phyloP scores from a whole-genome alignment of 2,888 invertebrate genomes.

The Cordilura impudica region DNA sequence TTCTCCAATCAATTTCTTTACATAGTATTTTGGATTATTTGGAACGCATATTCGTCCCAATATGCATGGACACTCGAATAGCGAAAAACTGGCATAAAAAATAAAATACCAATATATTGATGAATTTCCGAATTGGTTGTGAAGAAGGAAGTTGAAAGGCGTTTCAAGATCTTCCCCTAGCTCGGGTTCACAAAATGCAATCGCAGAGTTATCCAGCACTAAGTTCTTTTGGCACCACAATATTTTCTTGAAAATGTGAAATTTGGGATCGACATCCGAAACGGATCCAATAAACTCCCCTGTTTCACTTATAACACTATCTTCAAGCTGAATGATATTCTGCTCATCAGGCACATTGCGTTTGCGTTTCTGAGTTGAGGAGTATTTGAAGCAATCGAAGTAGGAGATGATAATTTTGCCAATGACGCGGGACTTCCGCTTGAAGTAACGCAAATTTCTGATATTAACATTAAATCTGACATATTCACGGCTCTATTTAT shows the following conservation, averaged over 20 bases:
- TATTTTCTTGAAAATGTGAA: constrained; percentile 36
- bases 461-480: constrained; percentile 2
- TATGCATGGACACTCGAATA: constrained; percentile 55
- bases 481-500: constrained; percentile 20
- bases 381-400: constrained; percentile 21
- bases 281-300: constrained; percentile 41
- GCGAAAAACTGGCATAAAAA: constrained; percentile 54
- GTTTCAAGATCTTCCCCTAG: constrained; percentile 13
- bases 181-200: constrained; percentile 44
- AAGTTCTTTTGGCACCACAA: constrained; percentile 50
- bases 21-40: constrained; percentile 57
- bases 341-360: constrained; percentile 22
- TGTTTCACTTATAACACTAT: background rate
- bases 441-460: constrained; percentile 16
- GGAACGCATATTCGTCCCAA: constrained; percentile 60
- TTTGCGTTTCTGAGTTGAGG: constrained; percentile 26
- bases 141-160: constrained; percentile 51
- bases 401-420: constrained; percentile 6
- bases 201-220: constrained; percentile 38
- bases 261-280: constrained; percentile 43
- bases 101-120: constrained; percentile 56
- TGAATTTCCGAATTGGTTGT: constrained; percentile 48
- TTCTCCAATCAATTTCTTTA: constrained; percentile 55
- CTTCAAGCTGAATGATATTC: background rate
- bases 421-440: constrained; percentile 18